Base-by-base conservation (phyloP, 2,113 vertebrate species). In the Chamaea fasciata region DNA sequence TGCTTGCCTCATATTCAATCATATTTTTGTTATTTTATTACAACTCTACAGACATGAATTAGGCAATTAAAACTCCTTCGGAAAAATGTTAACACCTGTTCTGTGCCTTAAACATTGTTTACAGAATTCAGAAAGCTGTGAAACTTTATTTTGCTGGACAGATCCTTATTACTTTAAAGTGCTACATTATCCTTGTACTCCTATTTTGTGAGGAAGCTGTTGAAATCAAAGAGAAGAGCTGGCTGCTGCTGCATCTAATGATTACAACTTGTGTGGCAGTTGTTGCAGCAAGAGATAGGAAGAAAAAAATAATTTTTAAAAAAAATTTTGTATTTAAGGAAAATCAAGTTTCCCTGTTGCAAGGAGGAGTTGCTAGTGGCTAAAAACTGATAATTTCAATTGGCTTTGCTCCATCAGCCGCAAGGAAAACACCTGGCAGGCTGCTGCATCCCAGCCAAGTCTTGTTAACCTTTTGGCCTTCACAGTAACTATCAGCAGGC, bases 401-500 rank as follows among this genome's bases (percentile, higher is more conserved):
- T 98, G 98, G 97, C 97, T 97, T 69, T 76, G 90, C 92, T 97
- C 96, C 97, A 97, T 97, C 96, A 96, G 93, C 95, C 97, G 87
- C 75, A 77, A 87, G 95, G 95, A 95, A 97, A 98, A 96, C 98
- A 98, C 97, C 98, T 98, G 98, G 96, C 96, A 90, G 95, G 77
- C 95, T 44, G 33, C 87, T 97, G 96, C 92, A 92, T 91, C 91
- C 90, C 94, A 92, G 96, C 96, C 96, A 90, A 37, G 94, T 88
- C 97, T 98, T 98, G 97, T 98, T 98, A 98, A 98, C 97, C 97
- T 98, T 96, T 97, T 88, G 96, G 97, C 95, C 97, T 95, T 95
- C 97, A 95, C 93, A 95, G 92, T 96, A 95, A 96, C 95, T 84
- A 96, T 75, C 97, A 97, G 95, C 96, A 94, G 96, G 95, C 92